Evolutionary conservation across 2,113 vertebrate genomes (phyloP).

Genomic region (Vimba vimba): DNA sequence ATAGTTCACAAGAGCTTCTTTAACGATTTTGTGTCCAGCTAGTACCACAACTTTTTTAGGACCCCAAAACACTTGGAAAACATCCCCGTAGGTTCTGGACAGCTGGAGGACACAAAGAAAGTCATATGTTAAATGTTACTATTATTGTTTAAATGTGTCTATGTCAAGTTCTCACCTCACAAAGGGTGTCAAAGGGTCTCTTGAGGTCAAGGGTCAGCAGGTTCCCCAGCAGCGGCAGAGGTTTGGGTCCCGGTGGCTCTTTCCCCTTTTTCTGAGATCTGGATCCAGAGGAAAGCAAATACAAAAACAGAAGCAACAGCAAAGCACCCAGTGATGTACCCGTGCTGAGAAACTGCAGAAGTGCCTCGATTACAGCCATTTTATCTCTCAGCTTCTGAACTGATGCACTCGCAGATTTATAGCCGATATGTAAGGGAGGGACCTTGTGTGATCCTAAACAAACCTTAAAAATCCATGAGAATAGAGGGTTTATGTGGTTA

Average conservation of each 20-base stretch:
- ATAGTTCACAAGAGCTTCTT: conserved; percentile 76
- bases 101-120: conserved; percentile 69
- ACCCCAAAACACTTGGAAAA: conserved; percentile 82
- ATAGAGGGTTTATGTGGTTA: no score
- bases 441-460: neutral
- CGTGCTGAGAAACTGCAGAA: conserved; percentile 34
- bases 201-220: conserved; percentile 69
- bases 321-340: conserved; percentile 53
- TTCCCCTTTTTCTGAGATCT: neutral
- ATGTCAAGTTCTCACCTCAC: conserved; percentile 56
- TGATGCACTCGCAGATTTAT: neutral
- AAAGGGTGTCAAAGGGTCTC: conserved; percentile 60
- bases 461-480: neutral
- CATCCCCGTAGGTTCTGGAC: conserved; percentile 76
- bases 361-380: conserved; percentile 57
- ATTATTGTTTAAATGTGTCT: neutral
- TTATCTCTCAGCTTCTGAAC: neutral
- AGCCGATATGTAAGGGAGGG: neutral
- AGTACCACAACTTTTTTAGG: conserved; percentile 77
- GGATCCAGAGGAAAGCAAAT: conserved; percentile 36
- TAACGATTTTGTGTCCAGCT: conserved; percentile 79
- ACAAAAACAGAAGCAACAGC: conserved; percentile 56
- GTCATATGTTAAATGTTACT: neutral
- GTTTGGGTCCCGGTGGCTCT: conserved; percentile 65
- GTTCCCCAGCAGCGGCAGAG: conserved; percentile 66